Percentiles rank a stretch among this genome's conserved stretches.
Evolutionary conservation across 2,888 invertebrate genomes (phyloP).

Genomic region (Apodemia hepburni): DNA sequence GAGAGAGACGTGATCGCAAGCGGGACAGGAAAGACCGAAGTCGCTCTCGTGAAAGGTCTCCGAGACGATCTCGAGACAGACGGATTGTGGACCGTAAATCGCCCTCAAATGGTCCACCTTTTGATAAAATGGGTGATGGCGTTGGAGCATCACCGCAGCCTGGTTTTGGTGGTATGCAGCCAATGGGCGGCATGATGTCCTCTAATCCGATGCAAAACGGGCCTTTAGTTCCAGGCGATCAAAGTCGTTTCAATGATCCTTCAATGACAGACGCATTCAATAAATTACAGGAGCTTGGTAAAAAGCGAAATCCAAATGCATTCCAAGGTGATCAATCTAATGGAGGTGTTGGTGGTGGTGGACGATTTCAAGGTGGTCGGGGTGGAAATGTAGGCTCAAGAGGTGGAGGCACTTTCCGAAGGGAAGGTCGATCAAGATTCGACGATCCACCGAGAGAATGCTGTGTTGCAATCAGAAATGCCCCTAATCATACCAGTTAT

Average conservation of each 20-base stretch:
- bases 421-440: constrained; percentile 55
- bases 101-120: constrained; percentile 43
- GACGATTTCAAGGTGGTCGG: constrained; percentile 34
- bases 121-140: constrained; percentile 25
- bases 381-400: constrained; percentile 38
- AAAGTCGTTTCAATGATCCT: constrained; percentile 50
- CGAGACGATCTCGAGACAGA: constrained; percentile 74
- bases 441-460: constrained; percentile 52
- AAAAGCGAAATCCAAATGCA: constrained; percentile 81
- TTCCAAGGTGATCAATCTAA: constrained; percentile 64
- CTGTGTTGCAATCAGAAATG: constrained; percentile 86
- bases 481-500: constrained; percentile 88
- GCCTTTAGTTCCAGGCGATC: constrained; percentile 29
- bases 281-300: constrained; percentile 70
- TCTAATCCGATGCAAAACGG: constrained; percentile 39
- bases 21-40: constrained; percentile 76
- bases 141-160: constrained; percentile 1
- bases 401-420: constrained; percentile 43
- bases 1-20: constrained; percentile 72
- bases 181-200: constrained; percentile 33
- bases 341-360: constrained; percentile 34
- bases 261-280: constrained; percentile 53
- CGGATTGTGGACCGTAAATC: constrained; percentile 62
- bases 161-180: constrained; percentile 28
- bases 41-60: constrained; percentile 76